These are phyloP conservation scores for Phalacrocorax brasilianus DNA, from an alignment of 2,113 vertebrate genomes.

Conservation along the genomic window DNA sequence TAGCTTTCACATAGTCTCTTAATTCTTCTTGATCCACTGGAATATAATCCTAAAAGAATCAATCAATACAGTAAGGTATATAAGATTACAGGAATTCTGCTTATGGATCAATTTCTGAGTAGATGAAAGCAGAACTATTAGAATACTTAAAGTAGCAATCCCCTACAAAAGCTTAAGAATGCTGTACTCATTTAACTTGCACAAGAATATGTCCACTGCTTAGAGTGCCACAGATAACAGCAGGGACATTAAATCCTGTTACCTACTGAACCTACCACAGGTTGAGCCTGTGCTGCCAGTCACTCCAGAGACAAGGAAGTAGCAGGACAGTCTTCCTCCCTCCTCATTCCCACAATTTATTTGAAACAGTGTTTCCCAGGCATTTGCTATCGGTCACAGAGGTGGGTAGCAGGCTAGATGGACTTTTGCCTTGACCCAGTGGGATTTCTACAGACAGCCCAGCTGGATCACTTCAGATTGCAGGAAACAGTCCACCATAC, in stretches of 20 bases:
- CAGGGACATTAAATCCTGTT: neutral
- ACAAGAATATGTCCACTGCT: neutral
- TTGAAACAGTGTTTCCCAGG: neutral
- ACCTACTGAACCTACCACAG: neutral
- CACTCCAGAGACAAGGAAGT: neutral
- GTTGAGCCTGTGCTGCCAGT: neutral
- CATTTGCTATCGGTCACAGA: neutral
- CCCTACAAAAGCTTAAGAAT: neutral
- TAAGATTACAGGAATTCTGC: neutral
- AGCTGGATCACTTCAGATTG: neutral
- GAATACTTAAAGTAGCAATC: neutral
- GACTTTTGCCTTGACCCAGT: neutral
- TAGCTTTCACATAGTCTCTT: conserved; percentile 96
- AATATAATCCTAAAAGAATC: conserved; percentile 87
- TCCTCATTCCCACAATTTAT: neutral
- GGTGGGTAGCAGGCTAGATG: neutral
- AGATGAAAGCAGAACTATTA: neutral
- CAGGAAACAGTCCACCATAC: neutral
- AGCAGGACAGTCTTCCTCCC: neutral
- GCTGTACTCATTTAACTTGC: neutral
- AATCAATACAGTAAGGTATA: neutral
- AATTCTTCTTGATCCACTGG: conserved; percentile 98
- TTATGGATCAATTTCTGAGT: neutral
- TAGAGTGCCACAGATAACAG: accelerated
- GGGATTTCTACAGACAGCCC: neutral